Evolutionary conservation across 2,888 invertebrate species (phyloP), one percentile per base, ranked within the genome.

Genomic region (Tanytarsus gracilentus): DNA sequence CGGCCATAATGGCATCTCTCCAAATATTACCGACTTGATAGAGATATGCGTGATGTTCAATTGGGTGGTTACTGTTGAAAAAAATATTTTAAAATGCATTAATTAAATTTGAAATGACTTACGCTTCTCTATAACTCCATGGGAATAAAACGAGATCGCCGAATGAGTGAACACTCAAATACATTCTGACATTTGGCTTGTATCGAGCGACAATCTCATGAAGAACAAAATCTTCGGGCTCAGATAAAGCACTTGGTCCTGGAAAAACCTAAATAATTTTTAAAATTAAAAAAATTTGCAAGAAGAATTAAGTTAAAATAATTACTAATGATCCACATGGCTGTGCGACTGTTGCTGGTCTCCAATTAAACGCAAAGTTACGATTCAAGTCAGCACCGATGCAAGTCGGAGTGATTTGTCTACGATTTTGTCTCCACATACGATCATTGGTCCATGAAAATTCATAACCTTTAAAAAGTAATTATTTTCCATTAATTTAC

Each of bases 351-450:
- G 44, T 44, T 23, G 44, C 44, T 11, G 44, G 21, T 44, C 44
- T 23, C 44, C 44, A 44, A 1, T 11, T 8, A 5, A 18, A 44
- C 3, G 44, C 44, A 44, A 44, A 44, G 21, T 44, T 44, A 23
- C 44, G 74, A 71, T 89, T 89, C 7, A 81, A 81, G 65, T 90
- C 89, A 0, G 82, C 83, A 11, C 89, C 89, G 1, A 72, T 71
- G 67, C 88, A 89, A 0, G 70, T 66, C 0, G 44, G 16, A 14
- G 40, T 58, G 18, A 67, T 67, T 4, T 73, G 76, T n/a, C 81
- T 80, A 26, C 85, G 78, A 16, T 84, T 86, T 69, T 86, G 86
- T 52, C 86, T 78, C 86, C 86, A 86, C 64, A 84, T 72, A 8
- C 73, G 71, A 64, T 72, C 69, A 16, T 8, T 5, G 21, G n/a